A percentile compares a stretch with the other conserved stretches of the same genome.
These are phyloP conservation scores for Osmerus eperlanus DNA, from an alignment of 2,113 vertebrate species.

Conservation along the genomic window DNA sequence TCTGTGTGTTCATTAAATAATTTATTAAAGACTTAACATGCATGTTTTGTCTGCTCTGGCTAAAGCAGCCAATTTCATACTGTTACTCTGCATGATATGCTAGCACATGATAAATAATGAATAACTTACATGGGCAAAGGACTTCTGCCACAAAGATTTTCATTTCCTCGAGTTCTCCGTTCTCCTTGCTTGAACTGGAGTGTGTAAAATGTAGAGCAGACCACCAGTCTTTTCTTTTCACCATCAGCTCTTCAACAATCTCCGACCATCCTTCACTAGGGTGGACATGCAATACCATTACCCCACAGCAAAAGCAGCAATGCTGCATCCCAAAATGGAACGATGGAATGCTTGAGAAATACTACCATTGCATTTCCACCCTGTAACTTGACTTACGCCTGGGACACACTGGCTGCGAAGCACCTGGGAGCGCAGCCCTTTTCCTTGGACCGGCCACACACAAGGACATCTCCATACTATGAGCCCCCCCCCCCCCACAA, in stretches of 20 bases:
- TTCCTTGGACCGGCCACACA: too few relatives aligned
- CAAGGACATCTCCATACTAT: too few relatives aligned
- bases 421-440: too few relatives aligned
- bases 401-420: too few relatives aligned
- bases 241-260: slow-evolving; percentile 73
- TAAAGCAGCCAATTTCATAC: not conserved
- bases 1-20: not conserved
- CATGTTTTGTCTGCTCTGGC: not conserved
- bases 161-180: slow-evolving; percentile 63
- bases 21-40: not conserved
- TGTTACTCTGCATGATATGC: not conserved
- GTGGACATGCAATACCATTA: not conserved
- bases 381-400: too few relatives aligned
- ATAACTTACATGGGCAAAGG: slow-evolving; percentile 74
- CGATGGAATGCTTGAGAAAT: too few relatives aligned
- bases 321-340: not conserved
- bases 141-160: slow-evolving; percentile 73
- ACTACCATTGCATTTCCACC: too few relatives aligned
- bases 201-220: slow-evolving; percentile 82
- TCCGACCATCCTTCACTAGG: slow-evolving; percentile 36
- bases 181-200: slow-evolving; percentile 74
- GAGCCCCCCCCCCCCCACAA: too few relatives aligned
- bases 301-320: not conserved
- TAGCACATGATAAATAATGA: too few relatives aligned
- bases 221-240: slow-evolving; percentile 83